A percentile compares a stretch with the other conserved stretches of the same genome.
These are phyloP conservation scores for Rhagophthalmus giganteus DNA, from an alignment of 2,888 invertebrate species.

Conservation along the genomic window DNA sequence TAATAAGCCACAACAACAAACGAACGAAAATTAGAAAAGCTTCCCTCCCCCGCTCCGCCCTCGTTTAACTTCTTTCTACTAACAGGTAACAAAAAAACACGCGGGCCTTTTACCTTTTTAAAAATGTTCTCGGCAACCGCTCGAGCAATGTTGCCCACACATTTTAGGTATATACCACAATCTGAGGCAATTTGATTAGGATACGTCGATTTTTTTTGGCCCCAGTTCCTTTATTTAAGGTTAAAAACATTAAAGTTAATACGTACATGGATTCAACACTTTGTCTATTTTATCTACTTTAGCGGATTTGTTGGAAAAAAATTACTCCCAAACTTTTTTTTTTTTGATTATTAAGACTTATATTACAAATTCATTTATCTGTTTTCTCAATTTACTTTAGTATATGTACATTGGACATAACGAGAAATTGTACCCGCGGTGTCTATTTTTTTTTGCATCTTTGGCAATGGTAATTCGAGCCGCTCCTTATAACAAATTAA, in stretches of 20 bases:
- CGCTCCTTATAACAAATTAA: conserved; percentile 4
- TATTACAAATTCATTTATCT: conserved; percentile 47
- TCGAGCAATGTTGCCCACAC: conserved; percentile 8
- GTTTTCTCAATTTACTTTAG: conserved; percentile 14
- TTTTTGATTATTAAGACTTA: conserved; percentile 42
- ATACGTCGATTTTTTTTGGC: conserved; percentile 53
- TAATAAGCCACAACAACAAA: conserved; percentile 5
- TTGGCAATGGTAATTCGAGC: conserved; percentile 28
- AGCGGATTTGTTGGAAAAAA: too few relatives aligned
- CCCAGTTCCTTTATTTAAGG: conserved; percentile 46
- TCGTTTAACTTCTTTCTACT: too few relatives aligned
- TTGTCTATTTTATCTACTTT: conserved; percentile 27
- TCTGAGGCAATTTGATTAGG: conserved; percentile 52
- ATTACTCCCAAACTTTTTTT: too few relatives aligned
- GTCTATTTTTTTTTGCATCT: conserved; percentile 31
- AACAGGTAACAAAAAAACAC: conserved; percentile 32
- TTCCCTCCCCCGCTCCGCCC: too few relatives aligned
- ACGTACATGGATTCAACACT: conserved; percentile 32
- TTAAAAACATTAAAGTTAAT: conserved; percentile 33
- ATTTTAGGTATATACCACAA: conserved; percentile 30
- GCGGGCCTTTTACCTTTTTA: conserved; percentile 22
- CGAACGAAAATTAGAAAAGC: too few relatives aligned
- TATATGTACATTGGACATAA: conserved; percentile 32
- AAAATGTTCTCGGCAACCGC: conserved; percentile 18
- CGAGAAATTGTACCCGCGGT: conserved; percentile 34